Evolutionary conservation across 1,140 invertebrate species (phyloP), one percentile per base, ranked within the genome.

Genomic region (Saccostrea echinata): DNA sequence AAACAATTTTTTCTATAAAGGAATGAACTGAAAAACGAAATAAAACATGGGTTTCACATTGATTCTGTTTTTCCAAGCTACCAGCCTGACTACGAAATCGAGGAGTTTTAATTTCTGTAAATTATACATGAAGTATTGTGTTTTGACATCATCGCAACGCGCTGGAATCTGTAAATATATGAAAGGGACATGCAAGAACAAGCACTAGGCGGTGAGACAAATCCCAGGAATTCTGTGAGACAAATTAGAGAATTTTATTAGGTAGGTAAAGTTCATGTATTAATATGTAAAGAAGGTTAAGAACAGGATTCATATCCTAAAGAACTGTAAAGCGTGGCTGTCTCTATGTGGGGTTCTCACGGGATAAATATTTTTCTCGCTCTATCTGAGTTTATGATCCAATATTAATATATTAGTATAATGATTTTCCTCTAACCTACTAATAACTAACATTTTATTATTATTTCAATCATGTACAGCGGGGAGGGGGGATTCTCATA

Each of bases 41-140:
- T 43, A 6, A 43, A 43, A 43, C 4, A 43, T 43, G 43, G 43
- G 4, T 43, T 43, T 43, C 43, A 43, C 43, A 43, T 43, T 9
- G 43, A 43, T 43, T 43, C 43, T 43, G 43, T 43, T 43, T 43
- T 43, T 43, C 1, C 43, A 43, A 43, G 9, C 43, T 9, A 43
- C 43, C 57, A 64, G 4, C 18, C 24, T 11, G 27, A 33, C 68
- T 76, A n/a, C 68, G 24, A 76, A 76, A 76, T 27, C 27, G 21
- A 64, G 24, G 57, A 33, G 68, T 76, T 76, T 76, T 3, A 27
- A 71, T 27, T 21, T 24, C 24, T 30, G 64, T 71, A 27, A 76
- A 76, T 76, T 76, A 76, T 76, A 76, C 8, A 76, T 76, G 68
- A 76, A 61, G 24, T 16, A 33, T 18, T 16, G 68, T 76, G 55